Base-by-base conservation (phyloP, 2,113 vertebrate genomes). In the Hymenochirus boettgeri region DNA sequence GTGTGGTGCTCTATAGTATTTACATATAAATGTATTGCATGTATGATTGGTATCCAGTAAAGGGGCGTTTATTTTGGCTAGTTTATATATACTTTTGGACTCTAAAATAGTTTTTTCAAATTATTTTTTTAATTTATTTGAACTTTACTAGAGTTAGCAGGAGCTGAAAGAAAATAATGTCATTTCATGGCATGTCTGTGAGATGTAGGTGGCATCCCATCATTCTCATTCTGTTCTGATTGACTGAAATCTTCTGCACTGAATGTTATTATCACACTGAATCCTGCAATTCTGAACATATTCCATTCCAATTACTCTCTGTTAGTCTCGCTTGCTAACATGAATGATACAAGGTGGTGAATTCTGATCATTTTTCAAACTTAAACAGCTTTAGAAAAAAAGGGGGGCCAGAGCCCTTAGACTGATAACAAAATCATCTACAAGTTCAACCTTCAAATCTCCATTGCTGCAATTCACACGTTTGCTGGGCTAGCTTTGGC, bases 211-310 rank as follows among this genome's bases (percentile, higher is more conserved):
- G 54, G 56, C 24, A 67, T 67, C 35, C 56, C 24, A 52, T 67
- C 54, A 39, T 33, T 13, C 62, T 56, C 39, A 56, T 47, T 65
- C 57, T 65, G 62, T 13, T 56, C 37, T 47, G 62, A 56, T 65
- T 65, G 62, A 57, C 37, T 27, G 39, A 65, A 65, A 56, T 65
- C 56, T 51, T 59, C 63, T 65, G 53, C 39, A 67, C 31, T 59
- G 46, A 48, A 67, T 39, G 24, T 67, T n/a, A 66, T 58, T 66
- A 50, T 57, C 42, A 47, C 27, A 19, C 51, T 21, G 51, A 55
- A 46, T 64, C 51, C 51, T 37, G 45, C 8, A 29, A 21, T 52
- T 8, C 39, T 24, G 53, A 50, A 58, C 51, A 51, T 52, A 69
- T 60, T 60, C 65, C 23, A 26, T 45, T 23, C 25, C 63, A 66